Percentiles rank a stretch among this genome's conserved stretches.
Evolutionary conservation across 2,797 vertebrate species (phyloP).

Genomic region (Poeciliopsis gracilis): DNA sequence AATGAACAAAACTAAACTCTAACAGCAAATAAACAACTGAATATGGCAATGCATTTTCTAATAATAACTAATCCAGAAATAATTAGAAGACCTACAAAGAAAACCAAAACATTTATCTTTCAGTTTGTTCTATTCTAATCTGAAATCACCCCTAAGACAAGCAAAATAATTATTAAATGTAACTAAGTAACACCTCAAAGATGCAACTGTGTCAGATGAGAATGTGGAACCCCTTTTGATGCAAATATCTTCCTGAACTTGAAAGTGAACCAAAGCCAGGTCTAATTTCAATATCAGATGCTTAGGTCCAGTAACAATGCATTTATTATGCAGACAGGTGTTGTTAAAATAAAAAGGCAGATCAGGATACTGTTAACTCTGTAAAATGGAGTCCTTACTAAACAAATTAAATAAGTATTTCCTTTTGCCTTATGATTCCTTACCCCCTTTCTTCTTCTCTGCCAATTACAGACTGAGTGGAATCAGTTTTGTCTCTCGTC

Average conservation of each 20-base stretch:
- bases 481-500: slow-evolving; percentile 61
- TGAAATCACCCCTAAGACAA: background rate
- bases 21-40: background rate
- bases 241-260: slow-evolving; percentile 41
- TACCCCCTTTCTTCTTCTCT: slow-evolving; percentile 37
- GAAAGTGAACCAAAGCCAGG: slow-evolving; percentile 34
- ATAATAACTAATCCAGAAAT: background rate
- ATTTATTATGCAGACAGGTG: slow-evolving; percentile 71
- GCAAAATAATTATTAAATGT: background rate
- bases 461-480: slow-evolving; percentile 56
- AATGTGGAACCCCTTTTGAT: slow-evolving; percentile 29
- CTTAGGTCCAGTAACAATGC: slow-evolving; percentile 53
- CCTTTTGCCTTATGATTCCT: slow-evolving; percentile 13
- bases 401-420: slow-evolving; percentile 52
- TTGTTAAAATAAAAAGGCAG: slow-evolving; percentile 50
- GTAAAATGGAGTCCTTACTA: slow-evolving; percentile 36
- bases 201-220: slow-evolving; percentile 27
- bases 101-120: background rate
- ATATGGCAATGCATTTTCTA: background rate
- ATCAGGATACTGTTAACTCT: slow-evolving; percentile 24
- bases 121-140: background rate
- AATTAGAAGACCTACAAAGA: background rate
- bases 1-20: background rate
- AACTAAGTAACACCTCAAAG: background rate
- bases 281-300: slow-evolving; percentile 72